Conservation (phyloP, 2,113 vertebrate species). For the Phainopepla nitens region DNA sequence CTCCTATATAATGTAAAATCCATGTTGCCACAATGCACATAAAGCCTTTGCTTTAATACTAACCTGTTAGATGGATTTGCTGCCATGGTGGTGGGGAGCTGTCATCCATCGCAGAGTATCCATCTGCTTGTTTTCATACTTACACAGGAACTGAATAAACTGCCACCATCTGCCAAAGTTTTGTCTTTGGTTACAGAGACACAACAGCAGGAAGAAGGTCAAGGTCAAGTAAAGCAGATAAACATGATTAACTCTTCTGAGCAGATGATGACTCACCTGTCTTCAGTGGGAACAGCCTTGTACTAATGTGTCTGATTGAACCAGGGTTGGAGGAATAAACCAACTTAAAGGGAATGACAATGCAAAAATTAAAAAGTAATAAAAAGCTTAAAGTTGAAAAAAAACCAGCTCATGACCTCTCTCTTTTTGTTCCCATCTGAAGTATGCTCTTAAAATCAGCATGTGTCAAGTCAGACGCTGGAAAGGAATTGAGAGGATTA, state of each 20-base stretch:
- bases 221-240: constrained; percentile 8
- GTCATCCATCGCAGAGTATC: neutral
- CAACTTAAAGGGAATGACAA: neutral
- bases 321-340: neutral
- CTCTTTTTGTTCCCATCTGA: neutral
- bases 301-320: neutral
- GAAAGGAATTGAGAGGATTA: constrained; percentile 27
- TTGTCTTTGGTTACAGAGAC: neutral
- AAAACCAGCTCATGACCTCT: neutral
- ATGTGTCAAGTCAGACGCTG: neutral
- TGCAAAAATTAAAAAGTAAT: neutral
- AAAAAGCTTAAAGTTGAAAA: neutral
- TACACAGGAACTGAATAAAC: neutral
- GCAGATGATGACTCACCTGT: neutral
- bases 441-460: neutral
- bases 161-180: neutral
- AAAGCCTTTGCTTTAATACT: neutral
- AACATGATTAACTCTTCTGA: neutral
- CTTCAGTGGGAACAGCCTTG: neutral
- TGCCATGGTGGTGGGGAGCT: neutral
- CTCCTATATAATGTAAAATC: neutral
- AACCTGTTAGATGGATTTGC: neutral
- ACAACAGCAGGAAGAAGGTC: neutral
- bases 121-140: neutral
- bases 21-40: neutral